Percentiles rank a stretch among this genome's conserved stretches.
Evolutionary conservation across 2,797 vertebrate species (phyloP).

Genomic region (Lateolabrax maculatus): DNA sequence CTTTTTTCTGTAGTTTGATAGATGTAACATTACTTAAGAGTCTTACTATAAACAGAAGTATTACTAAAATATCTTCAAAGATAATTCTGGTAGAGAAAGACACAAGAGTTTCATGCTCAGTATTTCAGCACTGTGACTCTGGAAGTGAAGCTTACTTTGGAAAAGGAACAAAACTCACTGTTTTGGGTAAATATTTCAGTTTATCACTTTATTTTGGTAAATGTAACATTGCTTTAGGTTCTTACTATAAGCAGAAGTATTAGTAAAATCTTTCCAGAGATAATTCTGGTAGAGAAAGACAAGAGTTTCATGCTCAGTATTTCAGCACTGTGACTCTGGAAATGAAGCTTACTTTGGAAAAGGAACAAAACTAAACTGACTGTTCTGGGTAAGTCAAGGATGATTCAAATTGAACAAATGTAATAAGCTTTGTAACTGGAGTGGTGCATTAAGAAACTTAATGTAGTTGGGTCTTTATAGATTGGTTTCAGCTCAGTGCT

Average conservation of each 20-base stretch:
- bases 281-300: no score
- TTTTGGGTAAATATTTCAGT: conserved; percentile 70
- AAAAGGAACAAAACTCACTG: conserved; percentile 77
- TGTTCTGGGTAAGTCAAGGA: conserved; percentile 73
- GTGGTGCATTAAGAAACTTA: background rate
- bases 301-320: conserved; percentile 52
- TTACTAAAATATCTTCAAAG: no score
- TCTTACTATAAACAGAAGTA: background rate
- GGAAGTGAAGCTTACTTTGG: conserved; percentile 67
- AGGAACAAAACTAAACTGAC: conserved; percentile 81
- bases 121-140: conserved; percentile 71
- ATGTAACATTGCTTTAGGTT: background rate
- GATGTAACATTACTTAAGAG: background rate
- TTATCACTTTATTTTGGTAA: background rate
- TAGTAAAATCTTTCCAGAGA: background rate
- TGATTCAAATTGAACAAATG: no score
- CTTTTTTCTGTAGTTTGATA: background rate
- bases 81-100: no score
- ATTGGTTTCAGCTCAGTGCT: conserved; percentile 32
- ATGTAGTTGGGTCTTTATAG: background rate
- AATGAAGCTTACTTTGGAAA: conserved; percentile 72
- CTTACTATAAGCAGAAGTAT: background rate
- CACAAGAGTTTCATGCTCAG: conserved; percentile 44
- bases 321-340: conserved; percentile 68
- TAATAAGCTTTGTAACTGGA: background rate